Evolutionary conservation across 2,888 invertebrate genomes (phyloP), one percentile per base, ranked within the genome.

Genomic region (Parasteatoda lunata): DNA sequence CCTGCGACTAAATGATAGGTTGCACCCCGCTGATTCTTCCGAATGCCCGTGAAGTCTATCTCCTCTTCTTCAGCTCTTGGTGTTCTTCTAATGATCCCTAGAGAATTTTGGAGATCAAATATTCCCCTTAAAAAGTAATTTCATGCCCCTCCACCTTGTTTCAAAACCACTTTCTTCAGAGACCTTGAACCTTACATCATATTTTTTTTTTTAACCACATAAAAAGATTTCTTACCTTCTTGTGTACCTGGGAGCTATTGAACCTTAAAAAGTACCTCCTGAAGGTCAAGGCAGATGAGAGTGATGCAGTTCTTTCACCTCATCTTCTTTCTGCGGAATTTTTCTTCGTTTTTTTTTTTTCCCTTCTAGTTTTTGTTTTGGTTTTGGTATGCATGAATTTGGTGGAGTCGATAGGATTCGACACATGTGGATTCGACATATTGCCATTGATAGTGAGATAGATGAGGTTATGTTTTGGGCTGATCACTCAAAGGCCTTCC

Each of bases 211-310:
- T 77, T 59, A 8, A 45, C 48, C 45, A 15, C 64, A 7, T 48
- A 15, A 49, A 54, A 54, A 79, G 84, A 73, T 75, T 69, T 73
- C 79, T 78, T 79, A 84, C 84, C 75, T 73, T 47, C 70, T 72
- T 69, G 69, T 49, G 70, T 75, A 47, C 64, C 68, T 77, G 45
- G 68, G 47, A 77, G 77, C 51, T 51, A 47, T 51, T 77, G 77
- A 77, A 77, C 77, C 69, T 68, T 9, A 45, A 65, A 52, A 30
- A 49, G 77, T 68, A 71, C 80, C 80, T 59, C 77, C 66, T 77
- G 80, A 86, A 86, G 85, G 85, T 86, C 85, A 86, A 86, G 80
- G 84, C 68, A 59, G 68, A 77, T 54, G n/a, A 30, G 30, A 30
- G 47, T 69, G 45, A 30, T 66, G 49, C 30, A 86, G 85, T 79